Evolutionary conservation across 2,113 vertebrate genomes (phyloP), one percentile per base, ranked within the genome.

Genomic region (Dinomys branickii): DNA sequence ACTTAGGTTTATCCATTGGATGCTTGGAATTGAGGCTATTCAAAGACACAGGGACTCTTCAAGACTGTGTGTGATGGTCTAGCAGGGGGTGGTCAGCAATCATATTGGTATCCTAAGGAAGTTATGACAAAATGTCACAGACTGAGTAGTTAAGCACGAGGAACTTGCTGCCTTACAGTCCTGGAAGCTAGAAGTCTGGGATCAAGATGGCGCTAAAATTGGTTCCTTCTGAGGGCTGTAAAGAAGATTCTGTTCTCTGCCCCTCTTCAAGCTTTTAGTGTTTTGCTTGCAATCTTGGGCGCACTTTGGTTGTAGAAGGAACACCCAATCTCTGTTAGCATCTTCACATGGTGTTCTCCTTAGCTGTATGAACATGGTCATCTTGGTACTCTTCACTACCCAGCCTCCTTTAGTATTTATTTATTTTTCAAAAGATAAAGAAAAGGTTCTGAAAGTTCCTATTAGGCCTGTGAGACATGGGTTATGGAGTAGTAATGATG

Each of bases 301-400:
- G 75, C 10, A 44, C 13, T 2, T 41, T 33, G 30, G 19, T 87
- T 67, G 8, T 35, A 38, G 38, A 85, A 65, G 6, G 14, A 75
- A 50, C 3, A 28, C 3, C 7, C 8, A 16, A 26, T 33, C 3
- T 65, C 54, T 93, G 44, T 17, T 16, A 81, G 47, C 24, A 47
- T 67, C 69, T 38, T 84, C 38, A 81, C 0, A 6, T 22, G 1
- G 3, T 63, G 17, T 56, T 83, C 56, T 83, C 1, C 1, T 24
- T 24, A 0, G 11, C 4, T 56, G n/a, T 1, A 7, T 65, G 1
- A 52, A 1, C 10, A 28, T 11, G 30, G 54, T 0, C 11, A 22
- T 38, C n/a, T n/a, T 26, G 11, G 7, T 71, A 7, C 2, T 16
- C 16, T 56, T 26, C 5, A 19, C 1, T 54, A 14, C 41, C 12